Evolutionary conservation across 2,797 vertebrate species (phyloP).

Genomic region (Lutjanus campechanus): DNA sequence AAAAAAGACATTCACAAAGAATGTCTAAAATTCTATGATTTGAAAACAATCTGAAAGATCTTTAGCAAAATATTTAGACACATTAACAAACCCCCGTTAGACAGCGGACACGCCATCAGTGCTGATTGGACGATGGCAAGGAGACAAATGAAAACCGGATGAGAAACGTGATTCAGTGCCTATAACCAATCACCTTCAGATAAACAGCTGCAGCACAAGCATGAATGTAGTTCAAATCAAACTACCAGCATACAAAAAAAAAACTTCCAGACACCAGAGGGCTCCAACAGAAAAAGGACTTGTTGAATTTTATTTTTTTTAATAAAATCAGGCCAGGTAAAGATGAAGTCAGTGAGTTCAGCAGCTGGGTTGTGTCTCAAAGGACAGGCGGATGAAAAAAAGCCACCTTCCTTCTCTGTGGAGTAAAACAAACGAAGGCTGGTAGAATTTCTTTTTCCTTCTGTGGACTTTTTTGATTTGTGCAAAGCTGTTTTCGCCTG

Average conservation of each 20-base stretch:
- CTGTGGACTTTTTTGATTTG: slow-evolving; percentile 75
- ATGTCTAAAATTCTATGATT: not conserved
- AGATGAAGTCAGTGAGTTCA: slow-evolving; percentile 34
- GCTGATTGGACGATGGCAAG: slow-evolving; percentile 21
- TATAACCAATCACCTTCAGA: slow-evolving; percentile 71
- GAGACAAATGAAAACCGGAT: slow-evolving; percentile 19
- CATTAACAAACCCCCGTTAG: slow-evolving; percentile 8
- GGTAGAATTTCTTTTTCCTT: slow-evolving; percentile 82
- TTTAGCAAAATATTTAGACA: slow-evolving; percentile 5
- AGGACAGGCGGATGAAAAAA: slow-evolving; percentile 64
- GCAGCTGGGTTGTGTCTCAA: slow-evolving; percentile 37
- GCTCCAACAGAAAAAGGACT: slow-evolving; percentile 56
- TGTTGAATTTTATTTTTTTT: slow-evolving; percentile 45
- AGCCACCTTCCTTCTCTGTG: slow-evolving; percentile 88
- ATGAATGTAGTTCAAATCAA: slow-evolving; percentile 78
- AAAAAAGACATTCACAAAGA: not conserved
- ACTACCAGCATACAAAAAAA: slow-evolving; percentile 71
- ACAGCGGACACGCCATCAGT: slow-evolving; percentile 23
- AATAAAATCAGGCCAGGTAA: slow-evolving; percentile 37
- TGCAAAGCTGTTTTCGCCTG: slow-evolving; percentile 71
- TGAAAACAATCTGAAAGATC: not conserved
- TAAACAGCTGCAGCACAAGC: slow-evolving; percentile 75
- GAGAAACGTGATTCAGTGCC: slow-evolving; percentile 74
- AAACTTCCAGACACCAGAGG: slow-evolving; percentile 53
- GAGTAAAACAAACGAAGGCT: slow-evolving; percentile 67